These are phyloP conservation scores for Papilio xuthus DNA, from an alignment of 1,140 invertebrate species.

Conservation along the genomic window DNA sequence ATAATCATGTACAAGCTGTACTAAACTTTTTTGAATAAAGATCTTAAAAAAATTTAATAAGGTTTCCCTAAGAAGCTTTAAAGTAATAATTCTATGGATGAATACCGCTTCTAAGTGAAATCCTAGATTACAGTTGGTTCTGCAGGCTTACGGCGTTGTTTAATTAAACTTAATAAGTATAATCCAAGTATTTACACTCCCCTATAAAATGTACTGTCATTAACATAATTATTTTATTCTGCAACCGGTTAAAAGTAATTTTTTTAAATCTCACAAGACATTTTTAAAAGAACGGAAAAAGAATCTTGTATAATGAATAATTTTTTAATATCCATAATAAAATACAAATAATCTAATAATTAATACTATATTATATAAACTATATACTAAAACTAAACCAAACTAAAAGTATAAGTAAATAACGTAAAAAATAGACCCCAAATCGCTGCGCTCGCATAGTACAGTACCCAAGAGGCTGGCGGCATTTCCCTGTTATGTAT, in stretches of 20 bases:
- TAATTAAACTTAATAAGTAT: conserved; percentile 38
- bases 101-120: conserved; percentile 38
- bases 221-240: conserved; percentile 4
- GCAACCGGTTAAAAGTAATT: not conserved
- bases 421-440: too few relatives aligned
- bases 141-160: conserved; percentile 31
- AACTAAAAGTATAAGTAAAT: too few relatives aligned
- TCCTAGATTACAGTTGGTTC: conserved; percentile 35
- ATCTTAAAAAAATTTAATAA: conserved; percentile 34
- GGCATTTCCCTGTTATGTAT: too few relatives aligned
- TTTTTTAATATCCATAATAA: too few relatives aligned
- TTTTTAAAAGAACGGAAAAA: too few relatives aligned
- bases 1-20: not conserved
- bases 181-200: conserved; percentile 35
- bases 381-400: too few relatives aligned
- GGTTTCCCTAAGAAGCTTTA: conserved; percentile 35
- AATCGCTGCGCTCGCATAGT: too few relatives aligned
- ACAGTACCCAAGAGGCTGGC: too few relatives aligned
- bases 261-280: not conserved
- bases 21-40: not conserved
- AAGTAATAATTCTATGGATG: conserved; percentile 38
- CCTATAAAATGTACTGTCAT: conserved; percentile 26
- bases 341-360: too few relatives aligned
- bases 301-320: too few relatives aligned
- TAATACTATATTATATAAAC: too few relatives aligned